phyloP scores from a whole-genome alignment of 2,888 invertebrate species.

The Blera fallax region DNA sequence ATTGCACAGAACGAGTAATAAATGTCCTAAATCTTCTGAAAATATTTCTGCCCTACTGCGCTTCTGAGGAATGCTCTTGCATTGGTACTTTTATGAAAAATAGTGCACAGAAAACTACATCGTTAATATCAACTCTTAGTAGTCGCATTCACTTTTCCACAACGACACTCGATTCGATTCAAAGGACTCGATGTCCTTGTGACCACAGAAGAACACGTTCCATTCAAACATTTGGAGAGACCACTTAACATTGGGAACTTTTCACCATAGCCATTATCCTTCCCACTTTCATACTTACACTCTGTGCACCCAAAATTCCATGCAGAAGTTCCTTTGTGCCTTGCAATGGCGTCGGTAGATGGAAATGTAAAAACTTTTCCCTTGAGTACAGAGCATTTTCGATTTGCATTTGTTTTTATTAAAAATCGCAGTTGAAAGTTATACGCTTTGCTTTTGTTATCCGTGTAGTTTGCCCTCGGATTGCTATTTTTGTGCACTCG shows the following conservation, averaged over 20 bases:
- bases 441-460: constrained; percentile 53
- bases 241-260: constrained; percentile 40
- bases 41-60: no score
- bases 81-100: no score
- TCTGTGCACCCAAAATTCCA: constrained; percentile 14
- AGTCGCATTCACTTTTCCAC: background rate
- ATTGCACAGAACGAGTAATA: no score
- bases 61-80: no score
- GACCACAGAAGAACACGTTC: background rate
- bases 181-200: background rate
- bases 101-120: background rate
- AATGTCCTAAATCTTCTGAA: no score
- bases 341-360: constrained; percentile 22
- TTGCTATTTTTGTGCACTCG: constrained; percentile 38
- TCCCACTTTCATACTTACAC: constrained; percentile 6
- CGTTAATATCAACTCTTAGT: background rate
- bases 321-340: constrained; percentile 9
- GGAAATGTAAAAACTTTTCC: constrained; percentile 55
- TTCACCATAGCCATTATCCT: constrained; percentile 39
- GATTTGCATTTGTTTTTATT: constrained; percentile 65
- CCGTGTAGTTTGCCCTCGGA: constrained; percentile 42
- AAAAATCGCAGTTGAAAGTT: constrained; percentile 65
- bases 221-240: background rate
- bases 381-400: constrained; percentile 37
- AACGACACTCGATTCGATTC: background rate